Evolutionary conservation across 2,113 vertebrate genomes (phyloP), one percentile per base, ranked within the genome.

Genomic region (Malurus melanocephalus): DNA sequence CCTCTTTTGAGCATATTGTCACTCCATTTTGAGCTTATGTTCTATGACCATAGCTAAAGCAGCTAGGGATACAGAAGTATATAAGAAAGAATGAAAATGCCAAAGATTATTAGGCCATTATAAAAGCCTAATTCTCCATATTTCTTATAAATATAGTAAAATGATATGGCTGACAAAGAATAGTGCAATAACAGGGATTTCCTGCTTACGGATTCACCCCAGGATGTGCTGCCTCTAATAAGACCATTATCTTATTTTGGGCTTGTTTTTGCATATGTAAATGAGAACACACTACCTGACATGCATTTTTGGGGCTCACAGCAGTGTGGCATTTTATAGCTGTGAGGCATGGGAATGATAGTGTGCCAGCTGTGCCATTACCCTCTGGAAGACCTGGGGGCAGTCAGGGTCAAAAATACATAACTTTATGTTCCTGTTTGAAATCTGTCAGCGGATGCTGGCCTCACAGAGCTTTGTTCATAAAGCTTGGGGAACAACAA

Each of bases 1-100:
- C 74, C 40, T 60, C 38, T 84, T 71, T 46, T 87, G 71, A 92
- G 75, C 75, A 61, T 68, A 78, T 27, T 35, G 76, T 77, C 75
- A 84, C 43, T 73, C 92, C 65, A 60, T 67, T 93, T 94, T 93
- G 80, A 89, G 61, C 40, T 22, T 3, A 56, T 62, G 23, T 80
- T 85, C 75, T 48, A 67, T 88, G 62, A 90, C 56, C 40, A 59
- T 10, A 76, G 66, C 59, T 93, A 65, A 91, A 89, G 86, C 56
- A 90, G 52, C 4, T 55, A 67, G 46, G 20, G 33, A 89, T 82
- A 80, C 13, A 71, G 23, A 81, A 89, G 42, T 59, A 73, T 53
- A 68, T 30, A 68, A 93, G 83, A 89, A 69, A 78, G 5, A 57
- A 67, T 32, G 46, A 62, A 77, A 80, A 42, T 32, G 23, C 2